A percentile compares a stretch with the other conserved stretches of the same genome.
Evolutionary conservation across 2,113 vertebrate species (phyloP).

Genomic region (Pedionomus torquatus): DNA sequence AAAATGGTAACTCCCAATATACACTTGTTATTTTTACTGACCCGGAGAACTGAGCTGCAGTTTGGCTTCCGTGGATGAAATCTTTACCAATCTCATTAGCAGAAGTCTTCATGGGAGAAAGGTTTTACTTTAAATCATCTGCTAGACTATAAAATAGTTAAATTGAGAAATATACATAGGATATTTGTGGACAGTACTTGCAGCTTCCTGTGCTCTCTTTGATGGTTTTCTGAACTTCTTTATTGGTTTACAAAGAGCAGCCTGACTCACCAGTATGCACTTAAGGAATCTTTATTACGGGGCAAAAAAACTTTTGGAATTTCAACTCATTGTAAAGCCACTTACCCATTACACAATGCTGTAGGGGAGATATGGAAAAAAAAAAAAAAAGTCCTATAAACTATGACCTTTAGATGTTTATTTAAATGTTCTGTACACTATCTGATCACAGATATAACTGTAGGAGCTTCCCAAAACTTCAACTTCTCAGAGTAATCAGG

Average conservation of each 20-base stretch:
- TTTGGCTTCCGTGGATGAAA: background rate
- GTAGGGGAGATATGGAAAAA: background rate
- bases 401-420: background rate
- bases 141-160: background rate
- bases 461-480: background rate
- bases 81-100: background rate
- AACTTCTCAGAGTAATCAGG: background rate
- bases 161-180: background rate
- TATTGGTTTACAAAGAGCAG: background rate
- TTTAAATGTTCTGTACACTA: background rate
- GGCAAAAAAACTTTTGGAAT: background rate
- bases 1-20: background rate
- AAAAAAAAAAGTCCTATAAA: background rate
- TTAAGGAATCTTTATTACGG: background rate
- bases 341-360: background rate
- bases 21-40: background rate
- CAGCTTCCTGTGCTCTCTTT: background rate
- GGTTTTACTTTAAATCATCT: background rate
- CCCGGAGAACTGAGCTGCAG: background rate
- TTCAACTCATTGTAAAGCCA: background rate
- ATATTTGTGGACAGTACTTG: background rate
- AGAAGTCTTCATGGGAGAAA: background rate
- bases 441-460: background rate
- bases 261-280: background rate
- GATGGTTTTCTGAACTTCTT: background rate